These are phyloP conservation scores for Drosophila truncata DNA, from an alignment of 1,140 invertebrate species.

Conservation along the genomic window DNA sequence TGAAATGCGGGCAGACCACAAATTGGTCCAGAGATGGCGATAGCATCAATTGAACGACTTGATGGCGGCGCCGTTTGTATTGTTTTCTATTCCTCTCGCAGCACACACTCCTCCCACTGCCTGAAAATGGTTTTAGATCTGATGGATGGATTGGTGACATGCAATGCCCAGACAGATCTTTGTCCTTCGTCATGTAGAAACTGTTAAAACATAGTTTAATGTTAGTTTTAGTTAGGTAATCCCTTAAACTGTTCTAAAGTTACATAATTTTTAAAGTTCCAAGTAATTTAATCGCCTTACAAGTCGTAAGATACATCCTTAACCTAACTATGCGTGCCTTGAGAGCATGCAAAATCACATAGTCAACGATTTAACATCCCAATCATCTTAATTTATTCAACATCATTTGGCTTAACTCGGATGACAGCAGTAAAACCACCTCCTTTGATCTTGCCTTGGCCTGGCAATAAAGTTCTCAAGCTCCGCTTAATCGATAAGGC, in stretches of 20 bases:
- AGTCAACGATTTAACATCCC: background rate
- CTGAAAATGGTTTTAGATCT: conserved; percentile 31
- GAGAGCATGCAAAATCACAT: background rate
- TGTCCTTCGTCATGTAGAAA: background rate
- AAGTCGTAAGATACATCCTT: conserved; percentile 1
- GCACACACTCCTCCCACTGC: conserved; percentile 37
- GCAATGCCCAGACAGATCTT: background rate
- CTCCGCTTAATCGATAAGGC: conserved; percentile 18
- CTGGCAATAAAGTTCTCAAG: conserved; percentile 17
- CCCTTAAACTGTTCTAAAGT: background rate
- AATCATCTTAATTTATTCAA: conserved; percentile 14
- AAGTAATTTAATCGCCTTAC: background rate
- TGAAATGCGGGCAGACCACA: conserved; percentile 63
- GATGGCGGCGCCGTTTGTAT: conserved; percentile 55
- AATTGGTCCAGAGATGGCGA: conserved; percentile 63
- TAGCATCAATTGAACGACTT: conserved; percentile 56
- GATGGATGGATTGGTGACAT: conserved; percentile 35
- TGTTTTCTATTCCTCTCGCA: conserved; percentile 51
- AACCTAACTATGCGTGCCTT: background rate
- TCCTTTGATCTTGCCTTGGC: conserved; percentile 8
- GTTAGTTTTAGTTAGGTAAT: too few species aligned
- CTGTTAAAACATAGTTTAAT: background rate
- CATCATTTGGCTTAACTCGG: background rate
- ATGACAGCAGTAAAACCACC: background rate
- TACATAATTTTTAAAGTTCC: background rate